These are phyloP conservation scores for Machimus atricapillus DNA, from an alignment of 2,888 invertebrate genomes.

Conservation along the genomic window DNA sequence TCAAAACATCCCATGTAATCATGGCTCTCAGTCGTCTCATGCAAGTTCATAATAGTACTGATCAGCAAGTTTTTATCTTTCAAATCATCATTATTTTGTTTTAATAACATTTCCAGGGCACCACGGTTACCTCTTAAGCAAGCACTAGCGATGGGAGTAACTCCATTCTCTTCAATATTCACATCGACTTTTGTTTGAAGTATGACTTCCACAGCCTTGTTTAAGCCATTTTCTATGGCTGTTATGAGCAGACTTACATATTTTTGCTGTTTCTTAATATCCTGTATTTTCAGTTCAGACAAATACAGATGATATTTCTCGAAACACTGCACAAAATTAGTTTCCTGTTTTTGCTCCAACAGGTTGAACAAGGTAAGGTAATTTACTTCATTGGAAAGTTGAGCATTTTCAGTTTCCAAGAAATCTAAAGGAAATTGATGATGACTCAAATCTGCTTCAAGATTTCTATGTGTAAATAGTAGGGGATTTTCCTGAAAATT, in stretches of 20 bases:
- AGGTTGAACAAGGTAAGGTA: not conserved
- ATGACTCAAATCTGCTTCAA: not conserved
- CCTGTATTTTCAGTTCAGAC: constrained; percentile 59
- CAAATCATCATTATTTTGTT: constrained; percentile 64
- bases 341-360: not conserved
- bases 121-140: constrained; percentile 66
- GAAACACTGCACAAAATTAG: not conserved
- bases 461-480: not conserved
- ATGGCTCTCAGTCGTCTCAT: constrained; percentile 53
- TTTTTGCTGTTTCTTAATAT: constrained; percentile 53
- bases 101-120: constrained; percentile 54
- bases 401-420: not conserved
- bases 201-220: constrained; percentile 64
- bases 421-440: not conserved
- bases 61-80: constrained; percentile 64
- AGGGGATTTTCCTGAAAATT: not conserved
- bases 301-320: constrained; percentile 47
- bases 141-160: constrained; percentile 68
- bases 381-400: not conserved
- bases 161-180: constrained; percentile 60
- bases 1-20: constrained; percentile 71
- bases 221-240: constrained; percentile 67
- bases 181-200: constrained; percentile 64
- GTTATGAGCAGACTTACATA: constrained; percentile 54
- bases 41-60: constrained; percentile 66